phyloP scores from a whole-genome alignment of 2,113 vertebrate species.

The Corvus moneduloides region DNA sequence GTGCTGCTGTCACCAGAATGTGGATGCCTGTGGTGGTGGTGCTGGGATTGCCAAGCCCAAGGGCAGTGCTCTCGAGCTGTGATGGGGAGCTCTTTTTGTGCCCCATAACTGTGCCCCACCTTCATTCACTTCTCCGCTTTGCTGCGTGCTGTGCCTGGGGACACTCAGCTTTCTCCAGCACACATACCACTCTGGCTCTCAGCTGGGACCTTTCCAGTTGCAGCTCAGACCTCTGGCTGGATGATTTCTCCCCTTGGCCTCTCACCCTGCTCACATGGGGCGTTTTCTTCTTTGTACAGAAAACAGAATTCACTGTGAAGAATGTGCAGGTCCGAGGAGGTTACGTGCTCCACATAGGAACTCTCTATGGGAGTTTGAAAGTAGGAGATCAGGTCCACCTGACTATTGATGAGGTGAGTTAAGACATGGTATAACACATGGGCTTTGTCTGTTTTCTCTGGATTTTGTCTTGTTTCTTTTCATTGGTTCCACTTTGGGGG shows the following conservation, averaged over 20 bases:
- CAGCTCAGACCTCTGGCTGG: not conserved
- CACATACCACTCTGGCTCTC: not conserved
- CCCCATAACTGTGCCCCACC: not conserved
- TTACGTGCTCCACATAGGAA: conserved; percentile 90
- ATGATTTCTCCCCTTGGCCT: not conserved
- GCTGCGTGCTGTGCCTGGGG: not conserved
- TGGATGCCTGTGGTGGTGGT: not conserved
- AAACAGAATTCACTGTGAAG: conserved; percentile 95
- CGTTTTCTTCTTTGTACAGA: conserved; percentile 69
- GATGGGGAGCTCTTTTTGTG: not conserved
- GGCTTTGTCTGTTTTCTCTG: not conserved
- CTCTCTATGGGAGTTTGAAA: conserved; percentile 85
- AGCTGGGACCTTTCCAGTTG: not conserved
- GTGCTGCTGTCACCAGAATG: not conserved
- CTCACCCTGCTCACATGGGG: not conserved
- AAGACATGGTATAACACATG: not conserved
- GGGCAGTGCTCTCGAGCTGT: not conserved
- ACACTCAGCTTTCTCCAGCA: not conserved
- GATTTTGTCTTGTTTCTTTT: not conserved
- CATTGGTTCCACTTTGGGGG: rapidly evolving
- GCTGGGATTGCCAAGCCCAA: not conserved
- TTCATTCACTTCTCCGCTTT: not conserved
- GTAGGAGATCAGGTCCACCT: conserved; percentile 87
- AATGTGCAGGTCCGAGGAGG: conserved; percentile 93
- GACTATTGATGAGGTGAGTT: conserved; percentile 87